phyloP scores from a whole-genome alignment of 2,888 invertebrate genomes.

The Anthoptus insignis region DNA sequence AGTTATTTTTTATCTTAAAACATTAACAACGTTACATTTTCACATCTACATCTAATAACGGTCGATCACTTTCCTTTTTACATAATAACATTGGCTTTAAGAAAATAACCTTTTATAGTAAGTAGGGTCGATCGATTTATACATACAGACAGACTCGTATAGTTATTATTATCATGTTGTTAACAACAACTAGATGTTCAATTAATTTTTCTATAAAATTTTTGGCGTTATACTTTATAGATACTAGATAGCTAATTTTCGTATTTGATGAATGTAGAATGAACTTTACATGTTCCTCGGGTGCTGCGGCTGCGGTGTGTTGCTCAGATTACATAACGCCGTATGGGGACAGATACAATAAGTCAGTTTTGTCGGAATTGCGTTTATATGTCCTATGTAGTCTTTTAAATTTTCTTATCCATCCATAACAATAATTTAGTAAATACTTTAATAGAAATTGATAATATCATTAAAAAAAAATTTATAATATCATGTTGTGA shows the following conservation, averaged over 20 bases:
- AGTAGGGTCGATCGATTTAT: constrained; percentile 40
- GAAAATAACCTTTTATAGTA: constrained; percentile 72
- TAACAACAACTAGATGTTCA: background rate
- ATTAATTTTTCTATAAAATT: background rate
- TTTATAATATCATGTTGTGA: too few relatives aligned
- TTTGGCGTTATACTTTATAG: constrained; percentile 14
- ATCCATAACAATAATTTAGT: too few relatives aligned
- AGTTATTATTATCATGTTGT: background rate
- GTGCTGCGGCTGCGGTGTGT: background rate
- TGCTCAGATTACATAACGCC: too few relatives aligned
- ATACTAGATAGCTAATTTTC: background rate
- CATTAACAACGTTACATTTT: constrained; percentile 87
- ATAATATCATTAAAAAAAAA: too few relatives aligned
- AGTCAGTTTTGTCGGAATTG: too few relatives aligned
- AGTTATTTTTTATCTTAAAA: constrained; percentile 89
- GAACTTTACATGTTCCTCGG: background rate
- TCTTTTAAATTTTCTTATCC: too few relatives aligned
- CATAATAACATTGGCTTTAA: constrained; percentile 73
- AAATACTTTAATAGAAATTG: too few relatives aligned
- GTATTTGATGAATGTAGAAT: background rate
- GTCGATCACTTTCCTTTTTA: constrained; percentile 79
- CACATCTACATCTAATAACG: constrained; percentile 86
- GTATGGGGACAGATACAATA: too few relatives aligned
- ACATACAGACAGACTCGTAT: constrained; percentile 5
- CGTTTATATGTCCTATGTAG: too few relatives aligned